Conservation (phyloP, 2,113 vertebrate genomes). For the Ciconia stormi region DNA sequence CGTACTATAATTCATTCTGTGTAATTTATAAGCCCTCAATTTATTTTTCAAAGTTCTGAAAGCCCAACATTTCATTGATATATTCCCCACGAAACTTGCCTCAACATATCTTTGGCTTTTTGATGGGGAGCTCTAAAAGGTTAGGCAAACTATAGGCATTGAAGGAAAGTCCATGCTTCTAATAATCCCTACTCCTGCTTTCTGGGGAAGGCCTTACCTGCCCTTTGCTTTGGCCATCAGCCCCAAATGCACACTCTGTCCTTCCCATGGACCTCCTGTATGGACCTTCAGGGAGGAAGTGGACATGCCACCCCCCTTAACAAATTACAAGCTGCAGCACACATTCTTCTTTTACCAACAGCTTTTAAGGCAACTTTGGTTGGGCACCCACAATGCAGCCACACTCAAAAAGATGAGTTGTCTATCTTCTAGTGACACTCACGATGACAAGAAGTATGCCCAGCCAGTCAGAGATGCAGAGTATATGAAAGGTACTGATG, state of each 20-base stretch:
- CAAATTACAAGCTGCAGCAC: neutral
- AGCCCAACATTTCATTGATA: neutral
- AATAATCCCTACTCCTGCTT: neutral
- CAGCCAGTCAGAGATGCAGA: neutral
- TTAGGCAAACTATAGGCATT: neutral
- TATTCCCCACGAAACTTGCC: neutral
- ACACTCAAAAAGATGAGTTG: neutral
- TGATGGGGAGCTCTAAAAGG: neutral
- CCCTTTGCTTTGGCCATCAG: neutral
- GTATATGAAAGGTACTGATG: neutral
- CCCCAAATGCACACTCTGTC: neutral
- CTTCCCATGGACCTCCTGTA: neutral
- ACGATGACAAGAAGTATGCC: rapidly evolving
- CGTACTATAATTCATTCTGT: neutral
- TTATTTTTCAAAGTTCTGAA: constrained; percentile 26
- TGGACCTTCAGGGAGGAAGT: neutral
- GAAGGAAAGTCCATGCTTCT: neutral
- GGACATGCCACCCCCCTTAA: neutral
- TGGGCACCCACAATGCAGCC: neutral
- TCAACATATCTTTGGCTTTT: neutral
- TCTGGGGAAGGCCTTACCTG: neutral
- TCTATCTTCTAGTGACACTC: neutral
- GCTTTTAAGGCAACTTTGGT: neutral
- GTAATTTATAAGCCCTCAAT: neutral
- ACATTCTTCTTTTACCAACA: neutral